Conservation (phyloP, 2,797 vertebrate species). For the Gymnodraco acuticeps region DNA sequence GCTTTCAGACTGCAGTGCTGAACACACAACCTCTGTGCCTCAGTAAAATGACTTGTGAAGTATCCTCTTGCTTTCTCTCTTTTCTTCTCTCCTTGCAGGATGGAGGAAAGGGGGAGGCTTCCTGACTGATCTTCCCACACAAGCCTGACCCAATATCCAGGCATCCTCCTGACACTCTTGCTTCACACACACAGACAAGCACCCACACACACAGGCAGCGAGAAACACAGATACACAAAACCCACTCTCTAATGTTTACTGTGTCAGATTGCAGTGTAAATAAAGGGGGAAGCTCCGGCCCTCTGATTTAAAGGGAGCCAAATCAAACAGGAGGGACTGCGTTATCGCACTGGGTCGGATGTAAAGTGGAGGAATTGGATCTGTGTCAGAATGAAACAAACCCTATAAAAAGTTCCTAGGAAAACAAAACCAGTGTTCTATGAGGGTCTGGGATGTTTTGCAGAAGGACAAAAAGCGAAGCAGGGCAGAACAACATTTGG, state of each 20-base stretch:
- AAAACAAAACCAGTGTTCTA: slow-evolving; percentile 59
- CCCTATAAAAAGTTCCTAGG: slow-evolving; percentile 42
- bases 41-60: slow-evolving; percentile 65
- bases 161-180: slow-evolving; percentile 73
- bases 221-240: slow-evolving; percentile 64
- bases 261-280: slow-evolving; percentile 79
- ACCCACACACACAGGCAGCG: slow-evolving; percentile 26
- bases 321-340: slow-evolving; percentile 77
- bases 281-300: slow-evolving; percentile 60
- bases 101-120: slow-evolving; percentile 66
- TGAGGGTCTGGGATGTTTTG: slow-evolving; percentile 25
- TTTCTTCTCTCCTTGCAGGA: slow-evolving; percentile 72
- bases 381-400: slow-evolving; percentile 53
- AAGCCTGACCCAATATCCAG: slow-evolving; percentile 77
- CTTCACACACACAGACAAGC: slow-evolving; percentile 47
- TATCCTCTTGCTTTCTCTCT: slow-evolving; percentile 64
- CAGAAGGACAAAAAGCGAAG: slow-evolving; percentile 29
- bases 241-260: slow-evolving; percentile 72
- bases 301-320: slow-evolving; percentile 81
- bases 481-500: slow-evolving; percentile 59
- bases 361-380: slow-evolving; percentile 65
- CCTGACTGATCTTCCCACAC: slow-evolving; percentile 79
- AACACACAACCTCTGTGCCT: slow-evolving; percentile 51
- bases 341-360: slow-evolving; percentile 63
- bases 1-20: slow-evolving; percentile 37